phyloP scores from a whole-genome alignment of 2,797 vertebrate genomes.

The Clarias platycephalus region DNA sequence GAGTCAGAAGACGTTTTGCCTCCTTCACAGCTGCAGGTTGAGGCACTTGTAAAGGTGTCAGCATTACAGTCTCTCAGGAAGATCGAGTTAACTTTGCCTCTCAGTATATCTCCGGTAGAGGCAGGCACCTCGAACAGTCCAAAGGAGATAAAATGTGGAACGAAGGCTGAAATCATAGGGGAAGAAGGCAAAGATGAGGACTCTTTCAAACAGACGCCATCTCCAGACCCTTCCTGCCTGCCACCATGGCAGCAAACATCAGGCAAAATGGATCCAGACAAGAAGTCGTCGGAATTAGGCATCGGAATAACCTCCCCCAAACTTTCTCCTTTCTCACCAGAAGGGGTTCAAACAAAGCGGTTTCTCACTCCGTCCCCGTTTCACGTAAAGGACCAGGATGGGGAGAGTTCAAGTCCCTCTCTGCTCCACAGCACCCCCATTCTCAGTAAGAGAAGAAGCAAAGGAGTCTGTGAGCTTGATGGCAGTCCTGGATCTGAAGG shows the following conservation, averaged over 20 bases:
- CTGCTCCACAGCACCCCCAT: slow-evolving; percentile 85
- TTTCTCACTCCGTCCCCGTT: slow-evolving; percentile 61
- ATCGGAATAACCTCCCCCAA: slow-evolving; percentile 51
- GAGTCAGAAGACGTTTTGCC: background rate
- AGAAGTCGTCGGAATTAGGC: slow-evolving; percentile 57
- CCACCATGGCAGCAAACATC: slow-evolving; percentile 82
- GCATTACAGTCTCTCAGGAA: slow-evolving; percentile 61
- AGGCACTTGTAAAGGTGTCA: slow-evolving; percentile 44
- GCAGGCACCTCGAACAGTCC: slow-evolving; percentile 54
- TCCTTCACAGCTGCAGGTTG: slow-evolving; percentile 37
- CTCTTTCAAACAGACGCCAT: slow-evolving; percentile 66
- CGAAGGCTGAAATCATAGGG: slow-evolving; percentile 46
- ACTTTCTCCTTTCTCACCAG: slow-evolving; percentile 46
- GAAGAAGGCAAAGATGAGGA: slow-evolving; percentile 62
- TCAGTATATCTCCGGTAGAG: slow-evolving; percentile 62
- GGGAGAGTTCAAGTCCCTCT: slow-evolving; percentile 65
- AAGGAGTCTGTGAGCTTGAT: slow-evolving; percentile 69
- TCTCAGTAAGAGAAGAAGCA: slow-evolving; percentile 63
- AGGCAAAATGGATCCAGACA: slow-evolving; percentile 62
- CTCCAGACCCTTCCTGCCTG: slow-evolving; percentile 80
- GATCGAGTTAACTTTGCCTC: slow-evolving; percentile 67
- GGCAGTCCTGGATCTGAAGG: slow-evolving; percentile 80
- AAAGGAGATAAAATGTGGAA: slow-evolving; percentile 60
- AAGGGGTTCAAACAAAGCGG: slow-evolving; percentile 62
- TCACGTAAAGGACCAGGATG: slow-evolving; percentile 59